These are phyloP conservation scores for Trididemnum clinides DNA, from an alignment of 23 tunicate species.

Conservation along the genomic window DNA sequence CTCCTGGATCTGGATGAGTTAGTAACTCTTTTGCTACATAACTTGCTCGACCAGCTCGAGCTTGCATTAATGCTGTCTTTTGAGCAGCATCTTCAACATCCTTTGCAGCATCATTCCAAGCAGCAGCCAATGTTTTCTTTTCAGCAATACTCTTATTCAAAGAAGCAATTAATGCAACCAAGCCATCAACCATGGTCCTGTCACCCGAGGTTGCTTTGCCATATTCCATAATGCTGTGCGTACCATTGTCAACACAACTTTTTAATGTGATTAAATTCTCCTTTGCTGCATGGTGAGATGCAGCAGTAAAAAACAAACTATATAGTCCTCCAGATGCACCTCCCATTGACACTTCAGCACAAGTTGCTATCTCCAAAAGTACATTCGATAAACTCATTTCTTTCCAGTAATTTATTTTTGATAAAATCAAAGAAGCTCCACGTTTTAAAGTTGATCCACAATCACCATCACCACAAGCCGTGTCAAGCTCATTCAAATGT, in stretches of 20 bases:
- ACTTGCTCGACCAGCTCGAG: constrained; percentile 96
- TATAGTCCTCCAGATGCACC: constrained; percentile 90
- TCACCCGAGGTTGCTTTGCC: constrained; percentile 94
- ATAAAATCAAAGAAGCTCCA: constrained; percentile 71
- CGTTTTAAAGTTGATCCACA: constrained; percentile 95
- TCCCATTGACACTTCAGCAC: constrained; percentile 86
- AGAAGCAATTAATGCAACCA: constrained; percentile 38
- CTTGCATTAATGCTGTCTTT: constrained; percentile 71
- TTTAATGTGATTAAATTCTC: neutral
- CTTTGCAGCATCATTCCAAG: neutral
- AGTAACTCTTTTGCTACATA: constrained; percentile 67
- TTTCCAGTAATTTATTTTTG: constrained; percentile 29
- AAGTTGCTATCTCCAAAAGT: constrained; percentile 49
- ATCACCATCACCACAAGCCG: constrained; percentile 95
- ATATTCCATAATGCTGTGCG: constrained; percentile 56
- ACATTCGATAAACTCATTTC: constrained; percentile 3
- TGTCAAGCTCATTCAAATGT: constrained; percentile 76
- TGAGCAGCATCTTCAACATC: constrained; percentile 66
- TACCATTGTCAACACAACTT: constrained; percentile 58
- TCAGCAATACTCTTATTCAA: neutral
- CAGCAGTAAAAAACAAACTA: constrained; percentile 90
- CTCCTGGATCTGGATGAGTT: constrained; percentile 92
- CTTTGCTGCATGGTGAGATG: constrained; percentile 39
- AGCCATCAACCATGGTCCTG: constrained; percentile 91
- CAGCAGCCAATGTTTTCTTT: neutral